These are phyloP conservation scores for Peromyscus maniculatus DNA, from an alignment of 2,113 vertebrate genomes.

Conservation along the genomic window DNA sequence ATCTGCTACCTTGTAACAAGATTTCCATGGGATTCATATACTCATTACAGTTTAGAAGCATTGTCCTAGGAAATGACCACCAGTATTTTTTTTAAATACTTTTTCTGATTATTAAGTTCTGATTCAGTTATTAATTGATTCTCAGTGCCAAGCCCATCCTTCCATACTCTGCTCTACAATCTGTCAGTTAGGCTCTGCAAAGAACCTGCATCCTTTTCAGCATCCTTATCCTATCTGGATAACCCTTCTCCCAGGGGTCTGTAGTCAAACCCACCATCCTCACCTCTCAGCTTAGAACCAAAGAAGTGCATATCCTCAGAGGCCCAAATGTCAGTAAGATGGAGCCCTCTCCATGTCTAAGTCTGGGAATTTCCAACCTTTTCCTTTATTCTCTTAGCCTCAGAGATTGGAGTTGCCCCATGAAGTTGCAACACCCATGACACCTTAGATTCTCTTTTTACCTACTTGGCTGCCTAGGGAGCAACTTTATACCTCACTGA, in stretches of 20 bases:
- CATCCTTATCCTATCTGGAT: neutral
- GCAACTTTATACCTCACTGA: constrained; percentile 3
- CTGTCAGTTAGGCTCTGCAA: neutral
- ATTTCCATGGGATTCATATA: neutral
- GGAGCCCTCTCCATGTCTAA: neutral
- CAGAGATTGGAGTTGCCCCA: neutral
- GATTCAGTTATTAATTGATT: neutral
- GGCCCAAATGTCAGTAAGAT: neutral
- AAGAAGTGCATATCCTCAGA: neutral
- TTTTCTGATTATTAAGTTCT: neutral
- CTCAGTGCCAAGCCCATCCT: neutral
- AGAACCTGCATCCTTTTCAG: neutral
- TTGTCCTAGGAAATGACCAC: neutral
- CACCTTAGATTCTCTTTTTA: constrained; percentile 2
- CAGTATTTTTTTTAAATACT: neutral
- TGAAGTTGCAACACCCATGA: neutral
- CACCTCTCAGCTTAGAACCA: neutral
- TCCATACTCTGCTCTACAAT: neutral
- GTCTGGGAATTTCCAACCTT: neutral
- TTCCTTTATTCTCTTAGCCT: neutral
- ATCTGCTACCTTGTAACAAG: neutral
- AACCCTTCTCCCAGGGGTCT: neutral
- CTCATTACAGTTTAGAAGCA: neutral
- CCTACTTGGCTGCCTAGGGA: neutral
- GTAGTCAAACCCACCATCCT: neutral